phyloP scores from a whole-genome alignment of 2,888 invertebrate species.

The Lithophane semibrunnea region DNA sequence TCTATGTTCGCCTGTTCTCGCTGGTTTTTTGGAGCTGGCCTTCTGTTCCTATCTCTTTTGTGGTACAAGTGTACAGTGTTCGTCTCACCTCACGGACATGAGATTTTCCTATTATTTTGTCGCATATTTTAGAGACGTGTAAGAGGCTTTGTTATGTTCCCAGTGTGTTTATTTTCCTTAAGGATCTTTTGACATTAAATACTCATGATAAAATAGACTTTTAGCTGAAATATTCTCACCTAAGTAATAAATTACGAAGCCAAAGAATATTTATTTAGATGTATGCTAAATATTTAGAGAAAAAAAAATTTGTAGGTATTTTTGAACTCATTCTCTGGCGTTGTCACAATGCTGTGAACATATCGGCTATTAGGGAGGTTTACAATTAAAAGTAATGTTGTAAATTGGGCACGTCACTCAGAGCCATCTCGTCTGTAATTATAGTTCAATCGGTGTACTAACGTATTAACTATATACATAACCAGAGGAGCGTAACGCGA shows the following conservation, averaged over 20 bases:
- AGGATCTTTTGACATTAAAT: conserved; percentile 54
- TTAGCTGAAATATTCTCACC: conserved; percentile 11
- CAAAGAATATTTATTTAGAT: conserved; percentile 3
- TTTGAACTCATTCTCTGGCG: no score
- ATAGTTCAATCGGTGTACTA: conserved; percentile 30
- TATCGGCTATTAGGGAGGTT: background rate
- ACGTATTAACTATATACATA: conserved; percentile 10
- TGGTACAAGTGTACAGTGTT: background rate
- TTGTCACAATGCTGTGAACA: background rate
- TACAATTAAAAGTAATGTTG: background rate
- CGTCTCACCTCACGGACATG: conserved; percentile 24
- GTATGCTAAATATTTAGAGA: background rate
- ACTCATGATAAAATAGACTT: conserved; percentile 29
- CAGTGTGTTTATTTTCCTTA: conserved; percentile 49
- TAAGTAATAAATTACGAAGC: conserved; percentile 2
- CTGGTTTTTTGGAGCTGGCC: background rate
- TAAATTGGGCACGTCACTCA: background rate
- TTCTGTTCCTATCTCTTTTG: background rate
- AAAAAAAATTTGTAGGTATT: background rate
- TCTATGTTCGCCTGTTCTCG: background rate
- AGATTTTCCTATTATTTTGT: conserved; percentile 57
- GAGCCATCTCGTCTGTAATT: conserved; percentile 26
- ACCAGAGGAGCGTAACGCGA: conserved; percentile 19
- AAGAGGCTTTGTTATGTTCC: conserved; percentile 64
- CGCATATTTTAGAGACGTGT: conserved; percentile 57